Evolutionary conservation across 2,113 vertebrate species (phyloP).

Genomic region (Albula glossodonta): DNA sequence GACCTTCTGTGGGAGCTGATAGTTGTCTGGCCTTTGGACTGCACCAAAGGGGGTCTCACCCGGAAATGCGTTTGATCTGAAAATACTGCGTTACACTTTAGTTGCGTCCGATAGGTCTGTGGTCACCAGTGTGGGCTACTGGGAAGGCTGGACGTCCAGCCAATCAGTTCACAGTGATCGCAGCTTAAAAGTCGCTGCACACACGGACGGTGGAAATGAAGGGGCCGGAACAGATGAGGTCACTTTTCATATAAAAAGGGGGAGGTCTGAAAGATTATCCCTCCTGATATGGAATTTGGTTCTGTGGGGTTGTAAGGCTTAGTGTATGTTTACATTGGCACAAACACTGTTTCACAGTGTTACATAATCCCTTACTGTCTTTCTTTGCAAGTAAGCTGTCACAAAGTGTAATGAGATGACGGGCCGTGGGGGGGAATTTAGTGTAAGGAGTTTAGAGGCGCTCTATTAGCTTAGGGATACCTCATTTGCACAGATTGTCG

Average conservation of each 20-base stretch:
- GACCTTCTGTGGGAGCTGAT: too few species aligned
- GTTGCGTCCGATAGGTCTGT: background rate
- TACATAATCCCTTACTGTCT: slow-evolving; percentile 60
- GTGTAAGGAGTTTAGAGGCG: slow-evolving; percentile 34
- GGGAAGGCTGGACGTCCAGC: background rate
- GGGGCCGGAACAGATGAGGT: background rate
- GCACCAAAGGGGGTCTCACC: too few species aligned
- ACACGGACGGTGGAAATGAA: background rate
- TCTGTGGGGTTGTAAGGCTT: slow-evolving; percentile 30
- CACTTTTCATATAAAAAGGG: background rate
- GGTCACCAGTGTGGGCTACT: background rate
- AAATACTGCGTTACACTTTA: background rate
- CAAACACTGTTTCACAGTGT: slow-evolving; percentile 51
- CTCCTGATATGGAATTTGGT: slow-evolving; percentile 38
- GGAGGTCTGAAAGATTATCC: background rate
- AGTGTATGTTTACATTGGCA: slow-evolving; percentile 57
- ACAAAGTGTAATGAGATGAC: slow-evolving; percentile 65
- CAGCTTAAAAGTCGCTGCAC: background rate
- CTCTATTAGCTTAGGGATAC: background rate
- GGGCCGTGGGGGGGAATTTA: slow-evolving; percentile 50
- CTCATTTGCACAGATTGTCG: too few species aligned
- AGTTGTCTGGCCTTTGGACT: too few species aligned
- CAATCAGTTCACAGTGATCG: background rate
- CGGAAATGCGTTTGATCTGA: background rate
- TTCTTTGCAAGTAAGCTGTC: slow-evolving; percentile 60